Base-by-base conservation (phyloP, 2,797 vertebrate species). In the Syngnathus acus region DNA sequence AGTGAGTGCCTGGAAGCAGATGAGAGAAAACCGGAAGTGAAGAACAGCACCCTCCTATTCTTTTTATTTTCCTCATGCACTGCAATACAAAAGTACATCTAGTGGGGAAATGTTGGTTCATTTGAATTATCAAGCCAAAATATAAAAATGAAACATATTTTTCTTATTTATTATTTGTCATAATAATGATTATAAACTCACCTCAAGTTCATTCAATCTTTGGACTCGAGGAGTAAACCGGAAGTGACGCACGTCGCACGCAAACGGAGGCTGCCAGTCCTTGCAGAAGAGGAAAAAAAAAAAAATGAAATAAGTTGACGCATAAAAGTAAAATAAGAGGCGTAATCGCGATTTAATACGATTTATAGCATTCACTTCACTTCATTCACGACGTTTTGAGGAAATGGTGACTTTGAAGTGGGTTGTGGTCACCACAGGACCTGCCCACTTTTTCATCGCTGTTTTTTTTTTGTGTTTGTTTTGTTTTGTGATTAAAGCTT, bases 261-360 rank as follows among this genome's bases (percentile, higher is more conserved):
- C 95, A 78, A 99, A 99, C 1, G 97, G 97, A 81, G 97, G 97
- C 74, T 98, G 95, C 97, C 97, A 99, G 81, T 98, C 97, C 97
- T 99, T 81, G 71, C 70, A 11, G 43, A 45, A 45, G 43, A 45
- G 3, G 43, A 4, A 71, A 68, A 61, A 64, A 62, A 3, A 47
- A 4, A 23, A 47, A 58, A 4, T 65, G 55, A 9, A 75, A 43
- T 45, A 1, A 62, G 3, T 42, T 47, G 21, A 23, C 19, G 10
- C n/a, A 43, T 16, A 62, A 62, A 62, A 14, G 21, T 40, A 39
- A 60, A 2, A 8, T 48, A 23, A 45, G 11, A 26, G 2, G 26
- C 26, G 26, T 55, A 26, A 55, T 16, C 23, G 32, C 32, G 4
- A 32, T 4, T 32, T 32, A 32, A 32, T 32, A 32, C 32, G 32